Percentiles rank a stretch among this genome's conserved stretches.
Conservation (phyloP, 2,113 vertebrate species). For the Pelecanoides urinatrix region DNA sequence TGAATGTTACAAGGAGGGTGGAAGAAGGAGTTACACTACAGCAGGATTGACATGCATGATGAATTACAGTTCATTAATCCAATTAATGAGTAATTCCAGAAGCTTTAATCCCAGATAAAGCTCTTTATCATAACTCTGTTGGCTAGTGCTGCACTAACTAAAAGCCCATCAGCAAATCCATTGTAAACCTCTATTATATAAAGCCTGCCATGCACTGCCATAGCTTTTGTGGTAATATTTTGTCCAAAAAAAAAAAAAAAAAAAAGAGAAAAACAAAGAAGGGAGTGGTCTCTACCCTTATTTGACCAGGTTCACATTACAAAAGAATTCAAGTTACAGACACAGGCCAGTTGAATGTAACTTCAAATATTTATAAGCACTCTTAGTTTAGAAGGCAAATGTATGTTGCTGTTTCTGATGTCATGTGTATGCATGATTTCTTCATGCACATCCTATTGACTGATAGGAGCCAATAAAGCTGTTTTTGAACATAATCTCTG, state of each 20-base stretch:
- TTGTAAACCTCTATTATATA: background rate
- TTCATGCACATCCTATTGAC: background rate
- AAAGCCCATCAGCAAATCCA: constrained; percentile 38
- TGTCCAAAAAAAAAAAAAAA: background rate
- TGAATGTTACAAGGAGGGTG: constrained; percentile 23
- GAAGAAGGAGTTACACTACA: constrained; percentile 38
- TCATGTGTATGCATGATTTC: background rate
- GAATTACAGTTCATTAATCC: constrained; percentile 73
- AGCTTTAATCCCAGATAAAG: constrained; percentile 63
- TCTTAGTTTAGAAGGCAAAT: background rate
- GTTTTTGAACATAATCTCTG: background rate
- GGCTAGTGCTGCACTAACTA: constrained; percentile 3
- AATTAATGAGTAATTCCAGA: constrained; percentile 77
- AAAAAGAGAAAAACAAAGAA: background rate
- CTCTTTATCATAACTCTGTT: constrained; percentile 56
- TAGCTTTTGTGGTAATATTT: background rate
- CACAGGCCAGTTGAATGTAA: background rate
- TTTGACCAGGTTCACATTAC: background rate
- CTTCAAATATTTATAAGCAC: background rate
- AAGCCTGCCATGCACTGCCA: background rate
- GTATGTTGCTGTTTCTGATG: background rate
- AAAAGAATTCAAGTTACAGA: background rate
- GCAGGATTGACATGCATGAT: constrained; percentile 50
- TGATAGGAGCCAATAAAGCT: background rate
- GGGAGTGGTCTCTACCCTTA: background rate